phyloP scores from a whole-genome alignment of 2,113 vertebrate genomes.

The Thinocorus orbignyianus region DNA sequence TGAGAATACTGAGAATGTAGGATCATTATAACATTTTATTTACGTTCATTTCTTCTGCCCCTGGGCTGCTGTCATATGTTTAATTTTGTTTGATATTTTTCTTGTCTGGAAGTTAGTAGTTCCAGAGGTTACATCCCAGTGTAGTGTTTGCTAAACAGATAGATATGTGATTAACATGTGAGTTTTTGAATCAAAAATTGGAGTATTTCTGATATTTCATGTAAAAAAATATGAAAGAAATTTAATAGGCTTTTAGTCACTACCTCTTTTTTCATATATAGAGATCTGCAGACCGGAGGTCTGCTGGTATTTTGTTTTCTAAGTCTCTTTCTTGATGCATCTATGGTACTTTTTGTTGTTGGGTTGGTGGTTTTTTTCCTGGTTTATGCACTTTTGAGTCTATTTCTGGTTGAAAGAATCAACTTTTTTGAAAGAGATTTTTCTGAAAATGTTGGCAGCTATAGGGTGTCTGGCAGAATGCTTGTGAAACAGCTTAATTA shows the following conservation, averaged over 20 bases:
- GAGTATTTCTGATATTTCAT: not conserved
- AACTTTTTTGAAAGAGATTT: not conserved
- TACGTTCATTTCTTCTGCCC: not conserved
- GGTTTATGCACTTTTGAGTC: not conserved
- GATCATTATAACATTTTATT: not conserved
- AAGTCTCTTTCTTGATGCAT: not conserved
- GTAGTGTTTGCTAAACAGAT: not conserved
- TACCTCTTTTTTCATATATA: not conserved
- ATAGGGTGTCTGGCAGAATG: not conserved
- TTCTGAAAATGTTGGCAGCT: not conserved
- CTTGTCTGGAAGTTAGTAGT: not conserved
- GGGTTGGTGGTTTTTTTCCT: not conserved
- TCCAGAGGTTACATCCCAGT: not conserved
- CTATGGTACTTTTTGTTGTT: not conserved
- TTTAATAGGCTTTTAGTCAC: not conserved
- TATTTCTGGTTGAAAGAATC: not conserved
- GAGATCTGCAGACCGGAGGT: not conserved
- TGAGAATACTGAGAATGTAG: not conserved
- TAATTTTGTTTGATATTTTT: not conserved
- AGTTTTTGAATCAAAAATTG: not conserved
- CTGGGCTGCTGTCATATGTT: not conserved
- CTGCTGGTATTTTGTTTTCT: not conserved
- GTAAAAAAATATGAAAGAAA: not conserved
- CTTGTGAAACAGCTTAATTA: not conserved
- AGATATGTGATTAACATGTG: not conserved